These are phyloP conservation scores for Montipora efflorescens DNA, from an alignment of 64 coral and sea anemone species.

Conservation along the genomic window DNA sequence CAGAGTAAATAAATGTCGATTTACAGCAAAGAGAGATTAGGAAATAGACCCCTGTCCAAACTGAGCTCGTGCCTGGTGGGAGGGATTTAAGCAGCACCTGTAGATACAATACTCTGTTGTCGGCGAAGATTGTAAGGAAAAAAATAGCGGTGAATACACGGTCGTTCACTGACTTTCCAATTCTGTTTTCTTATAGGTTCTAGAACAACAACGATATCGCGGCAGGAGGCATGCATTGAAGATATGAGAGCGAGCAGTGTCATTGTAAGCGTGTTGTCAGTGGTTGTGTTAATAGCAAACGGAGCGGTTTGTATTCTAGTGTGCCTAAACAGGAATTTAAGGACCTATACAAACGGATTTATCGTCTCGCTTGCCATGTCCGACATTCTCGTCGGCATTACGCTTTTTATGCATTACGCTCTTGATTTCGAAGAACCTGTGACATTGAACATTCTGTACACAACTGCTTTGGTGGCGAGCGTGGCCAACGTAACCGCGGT, in stretches of 20 bases:
- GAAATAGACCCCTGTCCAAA: neutral
- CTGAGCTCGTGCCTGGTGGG: neutral
- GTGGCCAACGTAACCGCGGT: slow-evolving; percentile 78
- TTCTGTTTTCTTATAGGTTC: neutral
- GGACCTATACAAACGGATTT: slow-evolving; percentile 75
- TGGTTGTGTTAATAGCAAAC: slow-evolving; percentile 58
- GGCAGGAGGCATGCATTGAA: neutral
- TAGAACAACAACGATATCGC: neutral
- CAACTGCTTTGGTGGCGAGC: slow-evolving; percentile 57
- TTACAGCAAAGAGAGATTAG: neutral
- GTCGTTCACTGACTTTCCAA: neutral
- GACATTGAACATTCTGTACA: slow-evolving; percentile 70
- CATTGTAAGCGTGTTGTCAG: slow-evolving; percentile 69
- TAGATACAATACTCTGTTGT: neutral
- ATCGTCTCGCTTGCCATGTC: slow-evolving; percentile 75
- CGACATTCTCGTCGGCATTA: slow-evolving; percentile 66
- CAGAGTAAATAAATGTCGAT: neutral
- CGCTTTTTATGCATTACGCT: slow-evolving; percentile 70
- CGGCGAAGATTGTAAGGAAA: neutral
- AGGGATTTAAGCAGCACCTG: neutral
- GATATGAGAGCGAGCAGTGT: neutral
- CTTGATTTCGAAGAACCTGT: slow-evolving; percentile 16
- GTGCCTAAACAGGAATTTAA: slow-evolving; percentile 52
- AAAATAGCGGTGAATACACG: neutral
- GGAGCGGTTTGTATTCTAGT: slow-evolving; percentile 70